phyloP scores from a whole-genome alignment of 2,797 vertebrate genomes.

The Sebastes taczanowskii region DNA sequence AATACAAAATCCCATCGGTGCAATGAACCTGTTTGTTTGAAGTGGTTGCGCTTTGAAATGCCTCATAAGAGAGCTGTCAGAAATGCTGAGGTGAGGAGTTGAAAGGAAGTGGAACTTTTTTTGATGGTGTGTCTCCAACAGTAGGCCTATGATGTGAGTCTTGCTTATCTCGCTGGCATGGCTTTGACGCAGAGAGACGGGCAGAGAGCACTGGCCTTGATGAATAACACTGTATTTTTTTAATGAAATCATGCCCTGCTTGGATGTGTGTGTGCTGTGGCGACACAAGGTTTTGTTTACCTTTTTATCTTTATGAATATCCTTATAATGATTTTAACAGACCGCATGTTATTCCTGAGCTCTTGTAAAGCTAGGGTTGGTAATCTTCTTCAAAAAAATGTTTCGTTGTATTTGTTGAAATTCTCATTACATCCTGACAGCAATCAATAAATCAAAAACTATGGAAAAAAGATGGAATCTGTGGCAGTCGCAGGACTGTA shows the following conservation, averaged over 20 bases:
- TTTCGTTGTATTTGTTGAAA: background rate
- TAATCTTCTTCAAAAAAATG: background rate
- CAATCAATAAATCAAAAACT: background rate
- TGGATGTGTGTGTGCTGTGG: background rate
- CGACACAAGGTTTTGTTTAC: background rate
- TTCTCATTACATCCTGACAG: background rate
- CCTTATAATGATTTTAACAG: background rate
- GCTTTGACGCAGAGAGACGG: background rate
- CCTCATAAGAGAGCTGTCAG: constrained; percentile 30
- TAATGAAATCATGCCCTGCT: background rate
- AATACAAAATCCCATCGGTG: constrained; percentile 34
- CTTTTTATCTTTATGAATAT: constrained; percentile 11
- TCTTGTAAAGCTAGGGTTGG: background rate
- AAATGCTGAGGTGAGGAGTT: constrained; percentile 32
- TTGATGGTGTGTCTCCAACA: constrained; percentile 1
- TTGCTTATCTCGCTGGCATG: constrained; percentile 16
- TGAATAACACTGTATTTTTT: background rate
- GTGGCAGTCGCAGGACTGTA: too few relatives aligned
- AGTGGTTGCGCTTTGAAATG: constrained; percentile 55
- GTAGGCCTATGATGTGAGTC: background rate
- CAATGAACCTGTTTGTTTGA: constrained; percentile 57
- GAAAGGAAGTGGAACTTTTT: constrained; percentile 32
- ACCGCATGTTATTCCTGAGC: background rate
- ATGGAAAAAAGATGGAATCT: background rate
- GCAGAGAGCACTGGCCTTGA: background rate